Evolutionary conservation across 2,113 vertebrate species (phyloP).

Genomic region (Sinocyclocheilus grahami): DNA sequence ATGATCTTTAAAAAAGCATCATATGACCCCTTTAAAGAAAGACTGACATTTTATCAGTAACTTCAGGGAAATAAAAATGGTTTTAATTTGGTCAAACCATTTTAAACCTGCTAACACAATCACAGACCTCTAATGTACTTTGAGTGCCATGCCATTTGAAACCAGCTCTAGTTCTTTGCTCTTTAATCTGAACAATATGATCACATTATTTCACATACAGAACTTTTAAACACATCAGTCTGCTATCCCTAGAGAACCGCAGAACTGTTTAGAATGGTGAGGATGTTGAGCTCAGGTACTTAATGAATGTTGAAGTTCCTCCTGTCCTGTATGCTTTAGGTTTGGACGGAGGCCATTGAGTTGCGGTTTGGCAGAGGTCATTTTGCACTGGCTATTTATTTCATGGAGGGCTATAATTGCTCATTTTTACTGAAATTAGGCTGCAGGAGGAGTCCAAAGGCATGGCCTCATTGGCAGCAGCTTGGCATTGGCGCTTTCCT

Average conservation of each 20-base stretch:
- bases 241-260: background rate
- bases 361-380: slow-evolving; percentile 46
- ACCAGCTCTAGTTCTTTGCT: slow-evolving; percentile 26
- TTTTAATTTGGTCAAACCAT: background rate
- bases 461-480: slow-evolving; percentile 33
- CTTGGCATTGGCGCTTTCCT: background rate
- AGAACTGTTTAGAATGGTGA: slow-evolving; percentile 34
- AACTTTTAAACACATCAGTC: slow-evolving; percentile 20
- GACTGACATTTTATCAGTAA: too few relatives aligned
- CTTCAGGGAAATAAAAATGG: background rate
- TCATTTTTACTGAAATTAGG: slow-evolving; percentile 46
- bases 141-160: background rate
- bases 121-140: background rate
- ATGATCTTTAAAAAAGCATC: too few relatives aligned
- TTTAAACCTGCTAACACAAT: background rate
- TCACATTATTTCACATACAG: background rate
- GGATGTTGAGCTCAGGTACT: slow-evolving; percentile 11
- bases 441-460: slow-evolving; percentile 15
- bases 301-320: slow-evolving; percentile 21
- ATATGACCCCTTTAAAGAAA: background rate
- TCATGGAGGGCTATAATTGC: slow-evolving; percentile 42
- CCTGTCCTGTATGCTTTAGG: slow-evolving; percentile 7
- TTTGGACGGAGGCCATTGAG: slow-evolving; percentile 12
- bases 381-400: slow-evolving; percentile 39
- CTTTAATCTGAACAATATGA: slow-evolving; percentile 15